Evolutionary conservation across 1,140 invertebrate species (phyloP).

Genomic region (Drosophila simulans): DNA sequence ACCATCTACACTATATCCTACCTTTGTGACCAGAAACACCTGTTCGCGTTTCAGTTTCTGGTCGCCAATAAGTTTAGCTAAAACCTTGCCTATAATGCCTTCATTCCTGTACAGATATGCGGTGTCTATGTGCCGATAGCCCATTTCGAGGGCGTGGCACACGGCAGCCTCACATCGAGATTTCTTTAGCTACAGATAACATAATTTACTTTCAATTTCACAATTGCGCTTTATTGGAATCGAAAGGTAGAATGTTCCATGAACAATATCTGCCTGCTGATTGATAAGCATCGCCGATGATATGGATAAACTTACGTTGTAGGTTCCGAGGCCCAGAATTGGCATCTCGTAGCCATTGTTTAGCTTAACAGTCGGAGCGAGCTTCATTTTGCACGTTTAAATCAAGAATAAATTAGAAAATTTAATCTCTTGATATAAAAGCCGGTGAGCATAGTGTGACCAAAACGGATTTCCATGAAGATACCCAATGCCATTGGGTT

Average conservation of each 20-base stretch:
- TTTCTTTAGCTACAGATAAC: conserved; percentile 51
- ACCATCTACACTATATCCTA: conserved; percentile 56
- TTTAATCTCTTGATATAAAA: background rate
- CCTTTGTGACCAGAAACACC: conserved; percentile 88
- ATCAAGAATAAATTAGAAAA: background rate
- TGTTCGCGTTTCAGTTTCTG: conserved; percentile 88
- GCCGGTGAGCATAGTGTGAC: conserved; percentile 20
- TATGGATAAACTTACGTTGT: conserved; percentile 85
- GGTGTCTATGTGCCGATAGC: conserved; percentile 91
- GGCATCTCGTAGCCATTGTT: conserved; percentile 87
- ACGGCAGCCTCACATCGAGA: conserved; percentile 54
- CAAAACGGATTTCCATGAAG: background rate
- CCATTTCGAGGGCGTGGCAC: conserved; percentile 87
- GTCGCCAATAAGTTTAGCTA: conserved; percentile 88
- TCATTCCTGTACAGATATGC: conserved; percentile 90
- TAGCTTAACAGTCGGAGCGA: conserved; percentile 84
- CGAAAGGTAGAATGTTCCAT: conserved; percentile 20
- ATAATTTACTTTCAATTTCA: conserved; percentile 25
- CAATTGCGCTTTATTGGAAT: background rate
- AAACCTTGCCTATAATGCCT: conserved; percentile 89
- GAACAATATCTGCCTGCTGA: background rate
- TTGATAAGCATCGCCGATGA: background rate
- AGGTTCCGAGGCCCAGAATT: conserved; percentile 88
- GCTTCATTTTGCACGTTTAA: conserved; percentile 50
- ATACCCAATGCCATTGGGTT: too few species aligned